Conservation (phyloP, 2,113 vertebrate species). For the Perca flavescens region DNA sequence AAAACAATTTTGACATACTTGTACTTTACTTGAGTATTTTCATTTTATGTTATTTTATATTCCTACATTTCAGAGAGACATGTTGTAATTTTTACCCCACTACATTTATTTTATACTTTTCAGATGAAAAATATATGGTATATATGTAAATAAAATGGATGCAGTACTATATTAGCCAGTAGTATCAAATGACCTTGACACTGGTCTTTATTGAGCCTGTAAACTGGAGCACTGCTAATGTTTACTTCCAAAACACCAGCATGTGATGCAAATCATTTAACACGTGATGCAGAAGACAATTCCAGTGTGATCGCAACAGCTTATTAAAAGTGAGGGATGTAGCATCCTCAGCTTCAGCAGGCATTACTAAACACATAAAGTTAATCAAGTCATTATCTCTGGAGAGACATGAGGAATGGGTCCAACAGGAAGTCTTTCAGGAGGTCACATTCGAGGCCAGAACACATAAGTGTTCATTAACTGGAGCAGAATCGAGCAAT, state of each 20-base stretch:
- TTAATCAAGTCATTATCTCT: slow-evolving; percentile 19
- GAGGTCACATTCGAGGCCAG: slow-evolving; percentile 4
- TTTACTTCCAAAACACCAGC: slow-evolving; percentile 51
- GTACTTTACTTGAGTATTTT: not conserved
- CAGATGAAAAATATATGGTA: too few relatives aligned
- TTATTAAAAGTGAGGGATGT: not conserved
- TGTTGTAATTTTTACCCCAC: not conserved
- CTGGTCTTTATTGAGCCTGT: not conserved
- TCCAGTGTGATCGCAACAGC: slow-evolving; percentile 20
- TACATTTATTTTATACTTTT: not conserved
- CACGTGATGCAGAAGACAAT: slow-evolving; percentile 35
- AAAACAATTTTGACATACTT: not conserved
- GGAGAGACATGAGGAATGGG: not conserved
- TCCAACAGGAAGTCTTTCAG: not conserved
- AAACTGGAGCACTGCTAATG: slow-evolving; percentile 12
- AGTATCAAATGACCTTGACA: too few relatives aligned
- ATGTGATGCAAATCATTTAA: slow-evolving; percentile 51
- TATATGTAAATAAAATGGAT: too few relatives aligned
- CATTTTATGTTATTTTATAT: not conserved
- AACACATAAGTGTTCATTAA: slow-evolving; percentile 32
- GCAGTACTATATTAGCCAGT: too few relatives aligned
- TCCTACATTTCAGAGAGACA: not conserved
- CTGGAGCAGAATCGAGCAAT: slow-evolving; percentile 12
- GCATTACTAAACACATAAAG: not conserved
- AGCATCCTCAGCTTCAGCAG: not conserved